These are phyloP conservation scores for Sebastes kiyomatsui DNA, from an alignment of 2,797 vertebrate genomes.

Conservation along the genomic window DNA sequence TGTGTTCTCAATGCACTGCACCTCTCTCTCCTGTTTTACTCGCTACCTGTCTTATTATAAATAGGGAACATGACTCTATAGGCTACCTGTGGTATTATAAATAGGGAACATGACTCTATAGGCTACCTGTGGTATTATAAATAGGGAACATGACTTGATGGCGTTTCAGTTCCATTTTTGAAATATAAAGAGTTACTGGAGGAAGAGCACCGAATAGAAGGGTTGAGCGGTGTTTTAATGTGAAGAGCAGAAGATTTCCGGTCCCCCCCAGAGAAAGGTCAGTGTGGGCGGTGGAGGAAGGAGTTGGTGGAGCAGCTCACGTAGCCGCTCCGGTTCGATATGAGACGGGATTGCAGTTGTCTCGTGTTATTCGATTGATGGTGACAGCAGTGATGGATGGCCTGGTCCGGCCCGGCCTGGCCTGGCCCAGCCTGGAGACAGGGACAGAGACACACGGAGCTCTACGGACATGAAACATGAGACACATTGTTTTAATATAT, in stretches of 20 bases:
- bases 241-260: not conserved
- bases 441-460: no score
- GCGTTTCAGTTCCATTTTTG: not conserved
- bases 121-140: no score
- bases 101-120: no score
- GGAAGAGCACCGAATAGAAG: not conserved
- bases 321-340: slow-evolving; percentile 44
- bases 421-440: no score
- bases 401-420: not conserved
- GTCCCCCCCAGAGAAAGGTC: not conserved
- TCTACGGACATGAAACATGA: no score
- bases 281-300: not conserved
- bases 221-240: not conserved
- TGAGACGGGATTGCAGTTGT: slow-evolving; percentile 41
- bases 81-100: no score
- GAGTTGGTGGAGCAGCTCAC: slow-evolving; percentile 42
- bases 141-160: not conserved
- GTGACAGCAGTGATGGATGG: slow-evolving; percentile 66
- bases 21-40: not conserved
- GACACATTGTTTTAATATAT: no score
- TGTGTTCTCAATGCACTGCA: slow-evolving; percentile 5
- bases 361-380: slow-evolving; percentile 52
- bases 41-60: no score
- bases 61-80: no score
- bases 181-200: slow-evolving; percentile 41